These are phyloP conservation scores for Rissa tridactyla DNA, from an alignment of 2,113 vertebrate species.

Conservation along the genomic window DNA sequence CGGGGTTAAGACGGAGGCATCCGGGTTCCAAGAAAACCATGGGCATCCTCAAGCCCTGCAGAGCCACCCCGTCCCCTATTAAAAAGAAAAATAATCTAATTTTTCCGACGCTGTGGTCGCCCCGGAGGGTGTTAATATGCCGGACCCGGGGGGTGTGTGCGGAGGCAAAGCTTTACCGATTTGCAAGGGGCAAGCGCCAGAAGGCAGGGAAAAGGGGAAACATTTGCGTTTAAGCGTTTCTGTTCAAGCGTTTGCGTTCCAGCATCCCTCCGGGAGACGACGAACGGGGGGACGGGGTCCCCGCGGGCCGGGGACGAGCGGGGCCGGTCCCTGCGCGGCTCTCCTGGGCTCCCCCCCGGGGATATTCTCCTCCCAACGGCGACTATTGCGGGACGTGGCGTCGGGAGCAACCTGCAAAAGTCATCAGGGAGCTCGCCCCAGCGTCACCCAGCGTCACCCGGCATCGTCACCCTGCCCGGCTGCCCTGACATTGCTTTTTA, in stretches of 20 bases:
- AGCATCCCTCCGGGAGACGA: accelerated
- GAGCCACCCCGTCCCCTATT: background rate
- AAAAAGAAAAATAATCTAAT: background rate
- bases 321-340: no score
- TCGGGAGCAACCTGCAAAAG: conserved; percentile 17
- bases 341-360: accelerated
- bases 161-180: background rate
- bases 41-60: background rate
- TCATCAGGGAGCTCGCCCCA: conserved; percentile 19
- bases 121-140: background rate
- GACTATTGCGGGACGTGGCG: background rate
- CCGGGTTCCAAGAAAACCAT: background rate
- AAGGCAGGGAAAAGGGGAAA: background rate
- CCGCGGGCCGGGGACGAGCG: background rate
- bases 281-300: accelerated
- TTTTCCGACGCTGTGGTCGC: background rate
- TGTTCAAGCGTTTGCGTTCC: no score
- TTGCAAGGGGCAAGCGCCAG: background rate
- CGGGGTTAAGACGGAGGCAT: background rate
- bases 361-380: background rate
- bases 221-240: no score
- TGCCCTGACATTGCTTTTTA: conserved; percentile 40
- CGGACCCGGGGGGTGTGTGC: background rate
- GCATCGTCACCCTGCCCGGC: background rate
- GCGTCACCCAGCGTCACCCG: background rate